Percentiles rank a stretch among this genome's conserved stretches.
These are phyloP conservation scores for Tachysurus vachellii DNA, from an alignment of 2,113 vertebrate species.

Conservation along the genomic window DNA sequence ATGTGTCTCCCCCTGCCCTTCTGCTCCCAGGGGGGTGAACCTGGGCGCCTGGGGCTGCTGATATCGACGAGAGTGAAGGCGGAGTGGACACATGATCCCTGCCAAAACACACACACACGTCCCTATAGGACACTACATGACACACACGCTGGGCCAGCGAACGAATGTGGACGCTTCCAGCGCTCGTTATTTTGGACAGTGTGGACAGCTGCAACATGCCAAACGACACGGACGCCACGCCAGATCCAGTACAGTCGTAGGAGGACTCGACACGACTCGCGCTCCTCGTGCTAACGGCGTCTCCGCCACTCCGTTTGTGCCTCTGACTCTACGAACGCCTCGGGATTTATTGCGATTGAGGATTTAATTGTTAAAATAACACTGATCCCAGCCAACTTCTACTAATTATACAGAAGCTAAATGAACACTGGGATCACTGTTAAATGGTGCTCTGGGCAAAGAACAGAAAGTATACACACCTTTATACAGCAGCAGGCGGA, in stretches of 20 bases:
- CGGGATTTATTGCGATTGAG: slow-evolving; percentile 8
- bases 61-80: neutral
- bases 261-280: neutral
- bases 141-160: slow-evolving; percentile 49
- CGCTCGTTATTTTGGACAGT: slow-evolving; percentile 22
- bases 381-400: slow-evolving; percentile 37
- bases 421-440: slow-evolving; percentile 16
- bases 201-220: slow-evolving; percentile 34
- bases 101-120: slow-evolving; percentile 17
- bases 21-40: slow-evolving; percentile 28
- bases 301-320: neutral
- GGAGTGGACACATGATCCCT: slow-evolving; percentile 30
- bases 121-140: slow-evolving; percentile 39
- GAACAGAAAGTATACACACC: neutral
- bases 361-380: slow-evolving; percentile 43
- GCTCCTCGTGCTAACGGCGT: neutral
- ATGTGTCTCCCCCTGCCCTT: slow-evolving; percentile 21
- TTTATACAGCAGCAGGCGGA: neutral
- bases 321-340: neutral
- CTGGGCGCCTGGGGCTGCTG: slow-evolving; percentile 2
- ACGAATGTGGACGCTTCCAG: slow-evolving; percentile 21
- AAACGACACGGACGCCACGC: neutral
- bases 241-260: neutral
- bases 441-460: slow-evolving; percentile 3
- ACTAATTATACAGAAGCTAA: slow-evolving; percentile 24